Evolutionary conservation across 1,140 invertebrate species (phyloP).

Genomic region (Neelides sp.): DNA sequence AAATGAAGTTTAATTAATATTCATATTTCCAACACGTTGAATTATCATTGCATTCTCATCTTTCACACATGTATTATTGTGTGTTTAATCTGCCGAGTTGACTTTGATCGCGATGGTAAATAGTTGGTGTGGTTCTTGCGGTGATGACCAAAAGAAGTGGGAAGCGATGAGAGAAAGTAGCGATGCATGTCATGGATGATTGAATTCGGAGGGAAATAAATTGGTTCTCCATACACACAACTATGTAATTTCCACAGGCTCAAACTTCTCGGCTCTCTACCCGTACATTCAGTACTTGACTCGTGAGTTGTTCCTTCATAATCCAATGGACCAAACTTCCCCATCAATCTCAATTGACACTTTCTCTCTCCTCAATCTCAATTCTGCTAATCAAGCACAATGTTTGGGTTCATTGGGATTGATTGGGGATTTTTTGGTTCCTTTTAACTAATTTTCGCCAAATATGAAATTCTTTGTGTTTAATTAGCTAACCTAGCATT

Average conservation of each 20-base stretch:
- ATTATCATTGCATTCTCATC: too few species aligned
- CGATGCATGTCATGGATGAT: neutral
- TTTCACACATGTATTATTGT: too few species aligned
- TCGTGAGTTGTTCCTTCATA: conserved; percentile 45
- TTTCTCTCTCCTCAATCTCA: neutral
- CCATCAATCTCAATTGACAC: neutral
- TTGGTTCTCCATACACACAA: neutral
- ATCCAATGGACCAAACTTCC: conserved; percentile 8
- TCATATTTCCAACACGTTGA: too few species aligned
- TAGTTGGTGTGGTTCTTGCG: too few species aligned
- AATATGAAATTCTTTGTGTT: too few species aligned
- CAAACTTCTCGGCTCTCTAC: conserved; percentile 49
- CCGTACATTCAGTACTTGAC: conserved; percentile 52
- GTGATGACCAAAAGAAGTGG: neutral
- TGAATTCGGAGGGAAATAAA: neutral
- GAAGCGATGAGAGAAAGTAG: neutral
- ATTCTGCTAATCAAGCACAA: neutral
- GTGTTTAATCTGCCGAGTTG: too few species aligned
- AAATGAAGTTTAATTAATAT: too few species aligned
- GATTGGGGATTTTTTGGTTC: too few species aligned
- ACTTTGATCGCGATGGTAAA: too few species aligned
- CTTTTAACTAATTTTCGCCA: too few species aligned
- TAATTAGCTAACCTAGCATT: too few species aligned
- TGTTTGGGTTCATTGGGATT: neutral
- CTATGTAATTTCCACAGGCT: conserved; percentile 36